Conservation (phyloP, 1,140 invertebrate species). For the Bradynema listronoti region DNA sequence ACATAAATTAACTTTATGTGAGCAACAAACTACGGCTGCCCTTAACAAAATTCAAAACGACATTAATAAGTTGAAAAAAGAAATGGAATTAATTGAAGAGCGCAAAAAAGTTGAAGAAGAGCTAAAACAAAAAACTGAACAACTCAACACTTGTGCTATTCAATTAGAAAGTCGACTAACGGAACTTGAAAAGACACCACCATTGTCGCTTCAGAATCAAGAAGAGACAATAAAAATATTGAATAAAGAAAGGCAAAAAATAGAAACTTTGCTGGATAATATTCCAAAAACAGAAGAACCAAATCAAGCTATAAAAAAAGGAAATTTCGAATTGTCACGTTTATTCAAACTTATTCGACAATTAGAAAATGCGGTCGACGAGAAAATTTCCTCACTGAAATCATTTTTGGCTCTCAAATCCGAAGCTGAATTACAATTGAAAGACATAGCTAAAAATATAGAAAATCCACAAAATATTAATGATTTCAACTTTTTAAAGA, state of each 20-base stretch:
- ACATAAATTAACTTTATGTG: no score
- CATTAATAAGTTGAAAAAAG: no score
- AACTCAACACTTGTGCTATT: not conserved
- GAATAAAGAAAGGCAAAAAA: constrained; percentile 28
- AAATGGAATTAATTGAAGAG: no score
- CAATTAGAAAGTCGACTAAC: not conserved
- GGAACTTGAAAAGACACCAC: not conserved
- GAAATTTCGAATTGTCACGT: constrained; percentile 38
- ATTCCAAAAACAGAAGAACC: constrained; percentile 33
- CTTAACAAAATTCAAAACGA: no score
- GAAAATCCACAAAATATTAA: constrained; percentile 8
- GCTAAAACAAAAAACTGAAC: no score
- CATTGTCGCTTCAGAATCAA: constrained; percentile 34
- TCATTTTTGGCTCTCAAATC: constrained; percentile 34
- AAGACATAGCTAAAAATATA: constrained; percentile 20
- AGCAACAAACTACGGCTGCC: no score
- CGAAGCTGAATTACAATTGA: constrained; percentile 31
- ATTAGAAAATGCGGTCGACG: constrained; percentile 41
- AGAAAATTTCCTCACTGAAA: constrained; percentile 47
- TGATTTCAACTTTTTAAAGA: not conserved
- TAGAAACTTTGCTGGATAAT: constrained; percentile 32
- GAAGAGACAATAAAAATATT: constrained; percentile 29
- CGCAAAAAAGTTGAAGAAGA: no score
- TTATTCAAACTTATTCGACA: constrained; percentile 35
- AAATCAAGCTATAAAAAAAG: constrained; percentile 40